phyloP scores from a whole-genome alignment of 2,888 invertebrate genomes.

The Microctonus hyperodae region DNA sequence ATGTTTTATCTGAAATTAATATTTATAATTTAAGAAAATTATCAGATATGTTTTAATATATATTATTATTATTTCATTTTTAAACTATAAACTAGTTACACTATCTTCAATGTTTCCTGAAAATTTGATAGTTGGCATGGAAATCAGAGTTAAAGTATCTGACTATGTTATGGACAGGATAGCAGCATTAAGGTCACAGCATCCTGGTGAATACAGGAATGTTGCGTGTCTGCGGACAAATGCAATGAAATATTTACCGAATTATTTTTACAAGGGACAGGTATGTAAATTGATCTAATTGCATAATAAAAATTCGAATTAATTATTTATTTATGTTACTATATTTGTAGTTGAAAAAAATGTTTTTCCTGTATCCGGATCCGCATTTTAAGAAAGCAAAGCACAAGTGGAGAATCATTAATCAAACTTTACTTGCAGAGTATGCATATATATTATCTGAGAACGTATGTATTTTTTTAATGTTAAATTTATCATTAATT shows the following conservation, averaged over 20 bases:
- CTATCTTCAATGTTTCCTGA: slow-evolving; percentile 91
- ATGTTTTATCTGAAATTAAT: too few species aligned
- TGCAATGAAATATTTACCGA: slow-evolving; percentile 99
- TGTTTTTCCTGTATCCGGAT: slow-evolving; percentile 99
- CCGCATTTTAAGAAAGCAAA: slow-evolving; percentile 99
- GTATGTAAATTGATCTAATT: slow-evolving; percentile 62
- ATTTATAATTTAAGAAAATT: too few species aligned
- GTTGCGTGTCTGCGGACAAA: slow-evolving; percentile 95
- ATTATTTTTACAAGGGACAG: slow-evolving; percentile 94
- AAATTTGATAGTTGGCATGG: slow-evolving; percentile 90
- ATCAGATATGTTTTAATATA: background rate
- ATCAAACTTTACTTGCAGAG: slow-evolving; percentile 89
- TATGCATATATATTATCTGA: slow-evolving; percentile 93
- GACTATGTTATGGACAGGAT: slow-evolving; percentile 98
- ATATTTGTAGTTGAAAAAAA: slow-evolving; percentile 79
- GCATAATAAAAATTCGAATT: background rate
- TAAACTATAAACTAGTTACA: slow-evolving; percentile 73
- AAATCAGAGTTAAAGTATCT: slow-evolving; percentile 97
- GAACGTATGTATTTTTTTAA: slow-evolving; percentile 68
- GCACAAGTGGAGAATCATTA: slow-evolving; percentile 99
- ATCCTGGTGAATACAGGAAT: slow-evolving; percentile 84
- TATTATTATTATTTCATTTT: slow-evolving; percentile 37
- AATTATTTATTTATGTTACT: slow-evolving; percentile 7
- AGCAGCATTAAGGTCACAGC: slow-evolving; percentile 79
- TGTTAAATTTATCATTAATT: slow-evolving; percentile 11